Evolutionary conservation across 2,113 vertebrate species (phyloP).

Genomic region (Clinocottus analis): DNA sequence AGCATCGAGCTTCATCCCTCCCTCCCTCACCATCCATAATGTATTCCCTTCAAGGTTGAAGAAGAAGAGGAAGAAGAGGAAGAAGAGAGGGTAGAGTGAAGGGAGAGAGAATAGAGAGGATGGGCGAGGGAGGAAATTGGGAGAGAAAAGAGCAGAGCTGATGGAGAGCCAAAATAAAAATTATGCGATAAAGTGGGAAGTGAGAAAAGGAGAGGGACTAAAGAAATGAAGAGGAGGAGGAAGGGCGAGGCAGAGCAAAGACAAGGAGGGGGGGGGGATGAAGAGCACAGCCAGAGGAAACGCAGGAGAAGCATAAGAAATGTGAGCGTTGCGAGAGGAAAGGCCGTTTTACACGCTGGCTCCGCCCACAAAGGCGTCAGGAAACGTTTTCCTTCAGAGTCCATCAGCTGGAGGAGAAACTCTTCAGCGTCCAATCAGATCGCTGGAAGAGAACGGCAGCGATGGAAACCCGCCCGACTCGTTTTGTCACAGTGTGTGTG

Average conservation of each 20-base stretch:
- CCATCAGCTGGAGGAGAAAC: background rate
- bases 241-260: background rate
- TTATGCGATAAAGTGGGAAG: background rate
- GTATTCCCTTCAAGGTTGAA: slow-evolving; percentile 60
- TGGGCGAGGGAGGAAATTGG: background rate
- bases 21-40: slow-evolving; percentile 31
- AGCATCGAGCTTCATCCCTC: slow-evolving; percentile 8
- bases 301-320: slow-evolving; percentile 5
- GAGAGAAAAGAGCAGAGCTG: slow-evolving; percentile 18
- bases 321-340: background rate
- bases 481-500: background rate
- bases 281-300: slow-evolving; percentile 1
- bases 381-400: no score
- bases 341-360: background rate
- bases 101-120: slow-evolving; percentile 1
- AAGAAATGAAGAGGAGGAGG: background rate
- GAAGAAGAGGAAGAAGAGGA: background rate
- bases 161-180: slow-evolving; percentile 17
- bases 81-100: slow-evolving; percentile 11
- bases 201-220: background rate
- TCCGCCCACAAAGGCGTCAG: slow-evolving; percentile 6
- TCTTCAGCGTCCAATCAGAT: no score
- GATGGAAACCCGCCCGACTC: background rate
- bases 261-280: slow-evolving; percentile 1
- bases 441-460: background rate